Percentiles rank a stretch among this genome's conserved stretches.
phyloP scores from a whole-genome alignment of 1,140 invertebrate genomes.

The Pteromalus puparum region DNA sequence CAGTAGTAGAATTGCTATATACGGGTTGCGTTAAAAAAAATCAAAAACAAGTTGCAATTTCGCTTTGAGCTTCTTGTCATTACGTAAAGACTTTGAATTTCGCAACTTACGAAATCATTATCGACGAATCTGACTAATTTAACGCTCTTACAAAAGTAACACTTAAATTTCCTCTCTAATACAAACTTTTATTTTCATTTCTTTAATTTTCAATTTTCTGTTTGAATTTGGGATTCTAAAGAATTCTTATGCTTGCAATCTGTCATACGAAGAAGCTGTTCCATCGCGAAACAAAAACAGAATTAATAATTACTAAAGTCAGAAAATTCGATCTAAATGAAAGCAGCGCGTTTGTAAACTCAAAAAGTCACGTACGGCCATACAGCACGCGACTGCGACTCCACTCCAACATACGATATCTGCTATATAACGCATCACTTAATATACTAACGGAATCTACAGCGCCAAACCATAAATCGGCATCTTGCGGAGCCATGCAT shows the following conservation, averaged over 20 bases:
- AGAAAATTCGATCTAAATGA: not conserved
- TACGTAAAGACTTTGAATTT: not conserved
- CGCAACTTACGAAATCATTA: not conserved
- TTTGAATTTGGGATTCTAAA: too few relatives aligned
- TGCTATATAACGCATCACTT: conserved; percentile 8
- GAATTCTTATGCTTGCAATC: too few relatives aligned
- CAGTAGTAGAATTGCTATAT: not conserved
- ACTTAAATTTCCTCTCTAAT: too few relatives aligned
- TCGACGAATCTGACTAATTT: not conserved
- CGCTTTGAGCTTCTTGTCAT: not conserved
- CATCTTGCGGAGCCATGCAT: not conserved
- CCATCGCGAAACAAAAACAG: too few relatives aligned
- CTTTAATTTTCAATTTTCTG: too few relatives aligned
- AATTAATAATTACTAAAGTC: not conserved
- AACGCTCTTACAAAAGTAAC: too few relatives aligned
- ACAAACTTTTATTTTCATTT: too few relatives aligned
- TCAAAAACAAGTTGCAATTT: not conserved
- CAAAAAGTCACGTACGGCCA: not conserved
- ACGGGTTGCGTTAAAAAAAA: not conserved
- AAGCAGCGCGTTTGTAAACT: too few relatives aligned
- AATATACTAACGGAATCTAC: conserved; percentile 43
- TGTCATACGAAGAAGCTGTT: too few relatives aligned
- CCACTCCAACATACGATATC: too few relatives aligned
- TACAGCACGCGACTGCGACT: not conserved
- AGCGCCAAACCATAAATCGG: conserved; percentile 19